phyloP scores from a whole-genome alignment of 2,888 invertebrate species.

The Geotrupes spiniger region DNA sequence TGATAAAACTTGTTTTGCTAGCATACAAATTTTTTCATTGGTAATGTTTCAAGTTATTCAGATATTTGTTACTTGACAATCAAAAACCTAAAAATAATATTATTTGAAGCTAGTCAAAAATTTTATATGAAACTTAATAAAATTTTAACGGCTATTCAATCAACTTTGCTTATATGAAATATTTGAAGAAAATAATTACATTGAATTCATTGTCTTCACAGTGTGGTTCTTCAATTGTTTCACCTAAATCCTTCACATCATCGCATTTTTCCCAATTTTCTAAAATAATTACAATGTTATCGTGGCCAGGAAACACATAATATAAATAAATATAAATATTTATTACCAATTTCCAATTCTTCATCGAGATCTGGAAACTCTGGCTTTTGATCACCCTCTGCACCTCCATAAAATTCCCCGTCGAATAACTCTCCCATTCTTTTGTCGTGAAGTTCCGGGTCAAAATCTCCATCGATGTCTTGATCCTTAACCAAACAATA shows the following conservation, averaged over 20 bases:
- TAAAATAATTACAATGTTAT: constrained; percentile 40
- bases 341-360: constrained; percentile 58
- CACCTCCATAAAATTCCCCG: constrained; percentile 79
- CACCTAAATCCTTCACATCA: constrained; percentile 44
- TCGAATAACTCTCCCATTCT: constrained; percentile 85
- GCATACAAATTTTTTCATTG: too few species aligned
- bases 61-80: too few species aligned
- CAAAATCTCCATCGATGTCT: constrained; percentile 88
- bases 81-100: too few species aligned
- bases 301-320: too few species aligned
- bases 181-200: constrained; percentile 50
- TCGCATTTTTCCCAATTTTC: constrained; percentile 69
- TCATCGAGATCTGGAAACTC: constrained; percentile 79
- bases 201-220: constrained; percentile 82
- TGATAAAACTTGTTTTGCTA: too few species aligned
- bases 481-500: constrained; percentile 55
- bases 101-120: too few species aligned
- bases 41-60: too few species aligned
- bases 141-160: background rate
- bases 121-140: background rate
- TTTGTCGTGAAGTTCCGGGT: constrained; percentile 82
- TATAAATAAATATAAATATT: background rate
- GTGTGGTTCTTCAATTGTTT: constrained; percentile 53
- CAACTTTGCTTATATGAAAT: background rate
- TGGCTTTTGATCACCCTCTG: constrained; percentile 73